Percentiles rank a stretch among this genome's conserved stretches.
phyloP scores from a whole-genome alignment of 2,113 vertebrate genomes.

The Cricetomys ansorgei region DNA sequence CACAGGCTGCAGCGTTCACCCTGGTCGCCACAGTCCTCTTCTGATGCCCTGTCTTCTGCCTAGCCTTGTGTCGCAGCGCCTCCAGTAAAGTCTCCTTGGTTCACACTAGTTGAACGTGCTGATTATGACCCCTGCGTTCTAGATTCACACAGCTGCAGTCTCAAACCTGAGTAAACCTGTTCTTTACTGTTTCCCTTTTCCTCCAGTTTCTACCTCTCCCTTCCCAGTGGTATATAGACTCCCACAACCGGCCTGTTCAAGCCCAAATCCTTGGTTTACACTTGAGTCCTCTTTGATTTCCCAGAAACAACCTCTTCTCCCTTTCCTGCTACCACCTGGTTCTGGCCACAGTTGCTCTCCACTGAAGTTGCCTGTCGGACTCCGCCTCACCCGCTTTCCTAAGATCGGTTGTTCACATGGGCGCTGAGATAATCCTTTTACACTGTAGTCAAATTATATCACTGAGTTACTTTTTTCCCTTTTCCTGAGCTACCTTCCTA shows the following conservation, averaged over 20 bases:
- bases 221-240: neutral
- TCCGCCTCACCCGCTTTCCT: neutral
- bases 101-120: neutral
- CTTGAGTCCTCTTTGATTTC: neutral
- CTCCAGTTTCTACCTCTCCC: neutral
- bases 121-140: neutral
- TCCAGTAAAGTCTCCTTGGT: neutral
- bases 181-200: neutral
- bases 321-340: neutral
- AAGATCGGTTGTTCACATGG: neutral
- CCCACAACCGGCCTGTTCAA: neutral
- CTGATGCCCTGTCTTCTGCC: neutral
- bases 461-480: neutral
- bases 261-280: neutral
- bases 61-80: neutral
- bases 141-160: neutral
- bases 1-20: neutral
- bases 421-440: neutral
- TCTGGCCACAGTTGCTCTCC: rapidly evolving
- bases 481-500: neutral
- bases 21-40: neutral
- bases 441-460: neutral
- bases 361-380: neutral
- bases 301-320: neutral
- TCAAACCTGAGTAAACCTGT: neutral